Evolutionary conservation across 1,140 invertebrate species (phyloP).

Genomic region (Drosophila biarmipes): DNA sequence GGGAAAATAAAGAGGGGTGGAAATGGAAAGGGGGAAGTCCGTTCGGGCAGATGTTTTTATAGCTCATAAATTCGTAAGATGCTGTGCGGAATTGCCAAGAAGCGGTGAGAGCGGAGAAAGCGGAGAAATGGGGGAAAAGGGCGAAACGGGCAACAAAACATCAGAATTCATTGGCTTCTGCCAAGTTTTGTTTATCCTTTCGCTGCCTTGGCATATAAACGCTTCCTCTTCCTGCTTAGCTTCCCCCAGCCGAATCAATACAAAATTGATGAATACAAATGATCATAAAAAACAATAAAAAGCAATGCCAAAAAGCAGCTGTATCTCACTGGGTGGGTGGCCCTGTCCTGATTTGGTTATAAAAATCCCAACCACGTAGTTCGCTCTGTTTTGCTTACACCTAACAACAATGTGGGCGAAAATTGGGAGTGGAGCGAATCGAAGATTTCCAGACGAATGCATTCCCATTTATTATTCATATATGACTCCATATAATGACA

Average conservation of each 20-base stretch:
- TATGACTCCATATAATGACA: constrained; percentile 51
- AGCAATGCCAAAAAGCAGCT: constrained; percentile 74
- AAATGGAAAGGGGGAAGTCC: constrained; percentile 25
- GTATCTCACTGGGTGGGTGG: constrained; percentile 21
- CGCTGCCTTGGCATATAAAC: constrained; percentile 60
- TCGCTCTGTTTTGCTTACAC: constrained; percentile 8
- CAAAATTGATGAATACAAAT: constrained; percentile 84
- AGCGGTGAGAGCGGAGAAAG: constrained; percentile 13
- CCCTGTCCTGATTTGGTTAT: constrained; percentile 78
- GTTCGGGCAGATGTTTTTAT: constrained; percentile 78
- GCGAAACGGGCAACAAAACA: constrained; percentile 56
- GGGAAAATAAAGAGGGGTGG: constrained; percentile 19
- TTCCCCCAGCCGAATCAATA: constrained; percentile 63
- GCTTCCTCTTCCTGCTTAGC: background rate
- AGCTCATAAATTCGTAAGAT: constrained; percentile 83
- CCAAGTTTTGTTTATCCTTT: constrained; percentile 75
- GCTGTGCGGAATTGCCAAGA: constrained; percentile 68
- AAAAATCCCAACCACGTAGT: constrained; percentile 77
- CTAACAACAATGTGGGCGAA: constrained; percentile 16
- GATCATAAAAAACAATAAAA: constrained; percentile 84
- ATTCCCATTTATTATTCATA: constrained; percentile 67
- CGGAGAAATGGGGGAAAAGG: constrained; percentile 5
- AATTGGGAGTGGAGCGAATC: constrained; percentile 7
- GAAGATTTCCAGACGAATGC: constrained; percentile 63
- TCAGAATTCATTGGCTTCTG: constrained; percentile 76